Evolutionary conservation across 1,140 invertebrate species (phyloP), one percentile per base, ranked within the genome.

Genomic region (Brachionus sp.): DNA sequence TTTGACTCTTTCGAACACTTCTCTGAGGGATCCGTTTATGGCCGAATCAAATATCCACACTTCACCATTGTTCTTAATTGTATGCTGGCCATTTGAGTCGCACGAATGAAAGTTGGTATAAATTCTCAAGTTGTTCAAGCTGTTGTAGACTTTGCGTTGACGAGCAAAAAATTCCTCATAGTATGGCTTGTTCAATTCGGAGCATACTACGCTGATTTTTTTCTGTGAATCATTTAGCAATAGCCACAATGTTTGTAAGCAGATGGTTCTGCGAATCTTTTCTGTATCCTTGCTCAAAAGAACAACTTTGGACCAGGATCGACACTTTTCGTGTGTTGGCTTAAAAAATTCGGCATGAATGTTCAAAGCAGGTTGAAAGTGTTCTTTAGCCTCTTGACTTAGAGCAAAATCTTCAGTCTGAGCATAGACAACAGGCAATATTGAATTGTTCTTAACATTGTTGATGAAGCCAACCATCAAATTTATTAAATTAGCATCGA

Each of bases 121-220:
- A 37, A 80, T 42, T 62, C 77, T 57, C 25, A 80, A 37, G 33
- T 80, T 80, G 77, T 80, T 80, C 39, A 80, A 80, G 19, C 39
- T 80, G 50, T 66, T 80, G 77, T 80, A 80, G n/a, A 80, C 35
- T 44, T 62, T 80, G 23, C 77, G 46, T 66, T 80, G 77, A 42
- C 77, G 46, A 64, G 77, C 46, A 10, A 80, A 80, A 35, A 80
- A 80, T 9, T 57, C 62, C n/a, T 80, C 77, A 19, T 80, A 80
- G 77, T 80, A 80, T 37, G 50, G 50, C 25, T 80, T 80, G 50
- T 80, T 80, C 33, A 62, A 13, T 62, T 80, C 77, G 57, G 77
- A 80, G 50, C 77, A 80, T 12, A 80, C 77, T 12, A 80, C 23
- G 33, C 77, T 80, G 33, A 80, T 80, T 44, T 80, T 80, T 44